These are phyloP conservation scores for Vulpes lagopus DNA, from an alignment of 2,113 vertebrate species.

Conservation along the genomic window DNA sequence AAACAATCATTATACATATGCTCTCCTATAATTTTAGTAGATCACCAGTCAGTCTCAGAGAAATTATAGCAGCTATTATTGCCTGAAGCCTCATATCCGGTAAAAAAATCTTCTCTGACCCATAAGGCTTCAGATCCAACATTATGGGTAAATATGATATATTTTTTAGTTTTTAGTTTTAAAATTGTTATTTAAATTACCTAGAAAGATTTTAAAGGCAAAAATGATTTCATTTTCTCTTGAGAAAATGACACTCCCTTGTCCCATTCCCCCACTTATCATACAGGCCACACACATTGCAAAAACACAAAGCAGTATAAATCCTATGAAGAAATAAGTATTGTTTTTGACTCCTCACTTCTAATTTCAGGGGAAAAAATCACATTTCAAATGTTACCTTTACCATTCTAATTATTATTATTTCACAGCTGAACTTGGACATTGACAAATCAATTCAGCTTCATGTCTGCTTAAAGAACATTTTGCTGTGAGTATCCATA, in stretches of 20 bases:
- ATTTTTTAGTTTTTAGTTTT: neutral
- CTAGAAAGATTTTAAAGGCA: neutral
- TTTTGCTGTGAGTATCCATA: neutral
- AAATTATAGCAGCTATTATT: neutral
- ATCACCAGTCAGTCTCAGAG: neutral
- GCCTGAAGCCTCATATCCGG: neutral
- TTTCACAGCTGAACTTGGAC: neutral
- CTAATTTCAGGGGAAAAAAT: constrained; percentile 39
- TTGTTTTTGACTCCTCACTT: neutral
- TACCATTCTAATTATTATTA: neutral
- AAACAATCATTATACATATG: neutral
- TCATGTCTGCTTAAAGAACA: neutral
- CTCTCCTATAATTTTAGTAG: neutral
- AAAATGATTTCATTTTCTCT: constrained; percentile 11
- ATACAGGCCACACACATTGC: neutral
- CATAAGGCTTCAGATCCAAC: neutral
- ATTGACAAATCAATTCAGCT: neutral
- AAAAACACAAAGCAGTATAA: neutral
- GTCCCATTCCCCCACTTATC: neutral
- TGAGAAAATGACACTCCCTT: neutral
- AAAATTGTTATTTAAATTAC: constrained; percentile 34
- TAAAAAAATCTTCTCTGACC: neutral
- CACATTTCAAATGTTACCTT: neutral
- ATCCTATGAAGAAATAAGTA: neutral
- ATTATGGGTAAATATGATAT: neutral